Evolutionary conservation across 2,797 vertebrate genomes (phyloP).

Genomic region (Hemitrygon akajei): DNA sequence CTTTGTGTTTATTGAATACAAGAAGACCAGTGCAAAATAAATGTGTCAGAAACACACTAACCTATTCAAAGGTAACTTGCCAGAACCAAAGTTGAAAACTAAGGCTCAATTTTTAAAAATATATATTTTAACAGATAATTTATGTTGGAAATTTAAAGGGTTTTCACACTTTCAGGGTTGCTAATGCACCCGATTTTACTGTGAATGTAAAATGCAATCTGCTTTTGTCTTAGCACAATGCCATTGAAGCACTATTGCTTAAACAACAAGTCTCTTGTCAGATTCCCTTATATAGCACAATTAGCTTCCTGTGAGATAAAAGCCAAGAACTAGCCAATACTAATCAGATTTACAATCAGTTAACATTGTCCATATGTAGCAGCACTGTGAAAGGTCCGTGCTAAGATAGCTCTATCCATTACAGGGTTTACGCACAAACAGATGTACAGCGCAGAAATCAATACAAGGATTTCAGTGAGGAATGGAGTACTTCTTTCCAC

Average conservation of each 20-base stretch:
- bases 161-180: conserved; percentile 32
- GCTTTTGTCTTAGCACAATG: conserved; percentile 32
- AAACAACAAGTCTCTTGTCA: conserved; percentile 37
- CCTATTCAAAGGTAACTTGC: background rate
- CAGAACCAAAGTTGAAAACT: background rate
- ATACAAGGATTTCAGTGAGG: conserved; percentile 25
- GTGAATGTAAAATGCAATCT: conserved; percentile 23
- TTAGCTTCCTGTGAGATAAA: conserved; percentile 38
- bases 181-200: background rate
- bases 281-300: conserved; percentile 35
- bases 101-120: no score
- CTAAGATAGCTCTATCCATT: background rate
- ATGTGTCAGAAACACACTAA: background rate
- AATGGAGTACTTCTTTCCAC: background rate
- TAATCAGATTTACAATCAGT: conserved; percentile 39
- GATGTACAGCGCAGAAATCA: conserved; percentile 8
- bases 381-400: conserved; percentile 33
- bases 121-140: background rate
- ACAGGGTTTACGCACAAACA: conserved; percentile 11
- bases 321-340: conserved; percentile 29
- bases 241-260: conserved; percentile 5
- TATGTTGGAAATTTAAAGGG: background rate
- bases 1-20: background rate
- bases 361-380: conserved; percentile 10
- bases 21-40: background rate